Evolutionary conservation across 2,113 vertebrate genomes (phyloP), one percentile per base, ranked within the genome.

Genomic region (Vombatus ursinus): DNA sequence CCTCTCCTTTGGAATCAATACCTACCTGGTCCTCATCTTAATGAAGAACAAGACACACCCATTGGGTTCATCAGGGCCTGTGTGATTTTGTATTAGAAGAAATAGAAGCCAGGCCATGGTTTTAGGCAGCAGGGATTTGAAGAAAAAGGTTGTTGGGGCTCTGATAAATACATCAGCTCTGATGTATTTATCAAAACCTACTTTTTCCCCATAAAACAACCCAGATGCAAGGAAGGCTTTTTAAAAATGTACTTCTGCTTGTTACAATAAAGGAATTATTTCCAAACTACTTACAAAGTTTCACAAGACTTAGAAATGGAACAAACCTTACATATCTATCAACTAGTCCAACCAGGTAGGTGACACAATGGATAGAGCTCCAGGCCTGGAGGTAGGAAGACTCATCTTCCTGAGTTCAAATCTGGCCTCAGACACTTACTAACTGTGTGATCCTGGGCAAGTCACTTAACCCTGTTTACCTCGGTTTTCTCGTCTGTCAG

Each of bases 181-280:
- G 16, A 68, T 49, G 68, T 49, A 84, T 94, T 94, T 92, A 94
- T 91, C 84, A 91, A 90, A 93, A 94, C 57, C 0, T 94, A n/a
- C 91, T 94, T 95, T 94, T 37, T 92, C 53, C 8, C 47, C 54
- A 52, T 47, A 93, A 94, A 90, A 57, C 19, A 95, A 16, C 28
- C 51, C n/a, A 89, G n/a, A 54, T 57, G n/a, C 77, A 92, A 93
- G 16, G 11, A 93, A 89, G 48, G 3, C 24, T 10, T 44, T 84
- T 91, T 14, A 68, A 14, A 54, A 50, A 26, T 90, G 52, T 94
- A 4, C 48, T 52, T 84, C 37, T 61, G n/a, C 90, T 93, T 52
- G 49, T 90, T 95, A 91, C 91, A 22, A 89, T 94, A 31, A 89
- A 50, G 2, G 52, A 22, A 50, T 53, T 49, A 61, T 92, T 61